Evolutionary conservation across 2,113 vertebrate species (phyloP), one percentile per base, ranked within the genome.

Genomic region (Sapajus apella): DNA sequence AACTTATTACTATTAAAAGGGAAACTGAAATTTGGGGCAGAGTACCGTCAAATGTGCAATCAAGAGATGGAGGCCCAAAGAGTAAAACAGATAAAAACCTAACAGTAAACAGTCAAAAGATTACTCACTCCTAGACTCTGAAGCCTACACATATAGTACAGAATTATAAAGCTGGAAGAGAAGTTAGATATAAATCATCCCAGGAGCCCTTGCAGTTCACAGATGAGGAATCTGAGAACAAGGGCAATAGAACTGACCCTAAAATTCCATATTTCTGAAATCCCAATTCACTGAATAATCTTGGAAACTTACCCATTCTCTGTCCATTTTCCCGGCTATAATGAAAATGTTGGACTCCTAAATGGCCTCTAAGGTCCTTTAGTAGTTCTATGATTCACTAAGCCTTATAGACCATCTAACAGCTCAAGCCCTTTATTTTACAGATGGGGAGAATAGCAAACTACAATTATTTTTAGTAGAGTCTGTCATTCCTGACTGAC

Each of bases 401-500:
- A 94, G 72, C 43, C 52, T 85, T 56, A 82, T 0, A 94, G 45
- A 87, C 43, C 40, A 40, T 17, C 52, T 61, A 77, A 73, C 25
- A 85, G 68, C 56, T 27, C 20, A 93, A 90, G 45, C 20, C 45
- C n/a, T 96, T 77, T 87, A 85, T 64, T 37, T 87, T 80, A 83
- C 58, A 87, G 40, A 77, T 37, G 37, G n/a, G 43, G 50, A 87
- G 35, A 10, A 47, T 43, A 66, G n/a, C 43, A 93, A 84, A 75
- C 50, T 56, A 84, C 35, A 83, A 50, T 90, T 70, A 91, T 35
- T 88, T 32, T 85, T 37, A 27, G 76, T 43, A 87, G 37, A 18
- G 52, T 90, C 68, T 87, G 91, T 27, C n/a, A 83, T 35, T 96
- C 55, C 75, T 86, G 94, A 16, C 94, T 86, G 94, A 16, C 94